Evolutionary conservation across 1,140 invertebrate genomes (phyloP), one percentile per base, ranked within the genome.

Genomic region (Cotesia typhae): DNA sequence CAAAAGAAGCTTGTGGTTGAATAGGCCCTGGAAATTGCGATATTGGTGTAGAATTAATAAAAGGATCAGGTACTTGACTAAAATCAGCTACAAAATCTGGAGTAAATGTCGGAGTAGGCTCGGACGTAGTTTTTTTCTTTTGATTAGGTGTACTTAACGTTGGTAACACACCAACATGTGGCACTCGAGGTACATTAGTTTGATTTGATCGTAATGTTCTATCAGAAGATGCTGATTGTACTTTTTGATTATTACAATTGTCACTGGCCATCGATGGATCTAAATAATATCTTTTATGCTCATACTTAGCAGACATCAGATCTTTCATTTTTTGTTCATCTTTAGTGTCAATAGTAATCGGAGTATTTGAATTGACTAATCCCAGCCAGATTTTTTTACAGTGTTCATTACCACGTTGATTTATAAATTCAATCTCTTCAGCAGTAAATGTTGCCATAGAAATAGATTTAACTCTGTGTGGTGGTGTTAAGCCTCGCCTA

Each of bases 371-470:
- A 78, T 94, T 92, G 88, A 94, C 93, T 52, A 96, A 87, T 3
- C 94, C 96, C 72, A 98, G 88, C 95, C 96, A 99, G 73, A 96
- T 93, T 84, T 92, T 92, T 78, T 92, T 90, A 84, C 96, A 98
- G 80, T 95, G 93, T 89, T 98, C 96, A 88, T 99, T 99, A 75
- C 97, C 97, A 87, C 92, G 92, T 70, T 90, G 89, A 88, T 92
- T 94, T 74, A 99, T 90, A 81, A 95, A 93, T 83, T 97, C 95
- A 82, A 99, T 93, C 89, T 99, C 98, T 76, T 99, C 97, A 76
- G 92, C 90, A 73, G 94, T 97, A 85, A 99, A 99, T 79, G 94
- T 98, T 55, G 97, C 95, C 97, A 99, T 98, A 5, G 97, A 98
- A 79, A 99, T 99, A 47, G 97, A 99, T 87, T 99, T 99, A 37